phyloP scores from a whole-genome alignment of 2,797 vertebrate species.

The Cuculus canorus region DNA sequence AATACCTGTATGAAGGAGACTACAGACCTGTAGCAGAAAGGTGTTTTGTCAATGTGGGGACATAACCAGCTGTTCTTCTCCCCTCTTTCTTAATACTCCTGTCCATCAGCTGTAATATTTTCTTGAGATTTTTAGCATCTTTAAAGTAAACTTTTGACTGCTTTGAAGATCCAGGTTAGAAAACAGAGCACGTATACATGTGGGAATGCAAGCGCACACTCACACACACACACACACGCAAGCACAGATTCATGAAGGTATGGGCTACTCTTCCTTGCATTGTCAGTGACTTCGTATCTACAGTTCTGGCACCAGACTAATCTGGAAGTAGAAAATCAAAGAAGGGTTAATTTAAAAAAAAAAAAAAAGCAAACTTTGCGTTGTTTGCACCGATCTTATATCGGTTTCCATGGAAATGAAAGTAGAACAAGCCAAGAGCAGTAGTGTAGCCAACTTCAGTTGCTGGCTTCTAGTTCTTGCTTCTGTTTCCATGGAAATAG shows the following conservation, averaged over 20 bases:
- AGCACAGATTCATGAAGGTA: not conserved
- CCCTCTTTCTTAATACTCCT: not conserved
- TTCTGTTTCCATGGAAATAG: conserved; percentile 70
- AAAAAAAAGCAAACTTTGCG: conserved; percentile 16
- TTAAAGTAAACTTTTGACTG: not conserved
- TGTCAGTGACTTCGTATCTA: not conserved
- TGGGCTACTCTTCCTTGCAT: not conserved
- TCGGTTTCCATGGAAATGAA: conserved; percentile 81
- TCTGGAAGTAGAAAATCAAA: conserved; percentile 12
- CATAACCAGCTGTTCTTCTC: not conserved
- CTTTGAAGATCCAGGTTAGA: not conserved
- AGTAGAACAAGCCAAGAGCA: conserved; percentile 67
- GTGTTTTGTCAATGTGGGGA: fast-evolving
- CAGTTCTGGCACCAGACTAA: not conserved
- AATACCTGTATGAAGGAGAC: not conserved
- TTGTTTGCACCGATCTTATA: conserved; percentile 63
- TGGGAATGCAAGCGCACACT: no score
- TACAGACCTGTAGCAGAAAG: not conserved
- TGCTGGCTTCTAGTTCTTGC: conserved; percentile 65
- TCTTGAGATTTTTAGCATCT: not conserved
- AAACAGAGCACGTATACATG: not conserved
- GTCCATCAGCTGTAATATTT: not conserved
- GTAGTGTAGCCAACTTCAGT: conserved; percentile 66
- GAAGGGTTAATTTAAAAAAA: conserved; percentile 40
- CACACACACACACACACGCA: no score